Evolutionary conservation across 2,113 vertebrate species (phyloP), one percentile per base, ranked within the genome.

Genomic region (Gymnogyps californianus): DNA sequence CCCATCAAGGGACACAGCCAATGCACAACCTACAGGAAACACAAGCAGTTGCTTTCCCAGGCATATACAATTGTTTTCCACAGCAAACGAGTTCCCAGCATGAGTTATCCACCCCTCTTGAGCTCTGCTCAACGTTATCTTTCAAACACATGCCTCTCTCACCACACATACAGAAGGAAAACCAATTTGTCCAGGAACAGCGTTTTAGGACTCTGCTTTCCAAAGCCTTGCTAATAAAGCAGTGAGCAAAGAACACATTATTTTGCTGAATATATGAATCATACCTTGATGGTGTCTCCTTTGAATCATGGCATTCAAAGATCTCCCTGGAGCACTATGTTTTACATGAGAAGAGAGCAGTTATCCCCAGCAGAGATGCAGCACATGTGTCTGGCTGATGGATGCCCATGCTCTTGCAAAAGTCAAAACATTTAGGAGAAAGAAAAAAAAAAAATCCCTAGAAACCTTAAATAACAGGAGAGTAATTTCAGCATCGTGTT

Each of bases 231-330:
- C 91, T 93, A 88, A 93, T 90, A 91, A 94, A 88, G 75, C 81
- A 85, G 66, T 2, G 1, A 96, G 93, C 62, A 91, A 80, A 89
- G 91, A 83, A 66, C n/a, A 74, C 18, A 8, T 17, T 29, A 44
- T 57, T 95, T 83, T 70, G 71, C 78, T 64, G 84, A 91, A 87
- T 65, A 87, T 79, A 94, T 64, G 72, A 96, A 94, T 85, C 86
- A 87, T 95, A 96, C 95, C 95, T 95, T 78, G 75, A 89, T 65
- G 87, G 84, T 46, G 55, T 93, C 76, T 96, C 62, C 95, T 91
- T 91, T 93, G 91, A 97, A 93, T 90, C 75, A 44, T 4, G 38
- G 71, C 76, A 90, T 91, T 93, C 95, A 97, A 77, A 93, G 89
- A 66, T 89, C 84, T 88, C 83, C 87, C 80, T 28, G 55, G 95